Conservation (phyloP, 2,797 vertebrate species). For the Centroberyx gerrardi region DNA sequence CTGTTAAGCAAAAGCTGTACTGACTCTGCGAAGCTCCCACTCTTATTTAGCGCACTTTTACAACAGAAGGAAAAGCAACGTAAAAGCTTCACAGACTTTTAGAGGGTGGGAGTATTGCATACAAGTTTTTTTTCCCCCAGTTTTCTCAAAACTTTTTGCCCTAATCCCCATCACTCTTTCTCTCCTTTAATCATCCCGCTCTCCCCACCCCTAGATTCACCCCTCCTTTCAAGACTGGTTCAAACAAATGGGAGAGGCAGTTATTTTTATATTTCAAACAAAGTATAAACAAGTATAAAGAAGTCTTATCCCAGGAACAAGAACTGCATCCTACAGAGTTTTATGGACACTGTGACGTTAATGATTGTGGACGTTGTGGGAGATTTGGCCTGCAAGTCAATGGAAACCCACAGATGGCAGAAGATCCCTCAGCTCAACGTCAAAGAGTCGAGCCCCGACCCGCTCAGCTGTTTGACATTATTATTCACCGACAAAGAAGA, state of each 20-base stretch:
- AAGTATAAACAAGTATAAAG: conserved; percentile 50
- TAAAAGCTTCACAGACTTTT: conserved; percentile 7
- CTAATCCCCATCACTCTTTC: conserved; percentile 1
- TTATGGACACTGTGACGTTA: conserved; percentile 68
- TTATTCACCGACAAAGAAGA: conserved; percentile 23
- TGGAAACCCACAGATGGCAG: conserved; percentile 44
- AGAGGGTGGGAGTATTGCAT: conserved; percentile 11
- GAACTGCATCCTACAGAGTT: conserved; percentile 49
- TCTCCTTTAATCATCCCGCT: background rate
- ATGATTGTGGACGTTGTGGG: conserved; percentile 56
- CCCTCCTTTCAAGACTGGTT: conserved; percentile 26
- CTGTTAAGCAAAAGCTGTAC: conserved; percentile 5
- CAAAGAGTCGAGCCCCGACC: conserved; percentile 54
- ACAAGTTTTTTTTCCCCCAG: background rate
- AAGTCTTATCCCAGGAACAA: conserved; percentile 48
- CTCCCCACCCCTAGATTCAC: conserved; percentile 31
- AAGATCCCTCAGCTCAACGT: conserved; percentile 65
- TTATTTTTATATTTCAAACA: conserved; percentile 81
- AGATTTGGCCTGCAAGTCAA: conserved; percentile 30
- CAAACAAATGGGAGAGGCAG: conserved; percentile 45
- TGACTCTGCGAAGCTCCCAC: background rate
- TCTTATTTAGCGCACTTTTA: background rate
- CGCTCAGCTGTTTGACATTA: conserved; percentile 4
- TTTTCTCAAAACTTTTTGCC: conserved; percentile 28
- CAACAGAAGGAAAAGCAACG: conserved; percentile 19